Evolutionary conservation across 2,888 invertebrate genomes (phyloP).

Genomic region (Volucella bombylans): DNA sequence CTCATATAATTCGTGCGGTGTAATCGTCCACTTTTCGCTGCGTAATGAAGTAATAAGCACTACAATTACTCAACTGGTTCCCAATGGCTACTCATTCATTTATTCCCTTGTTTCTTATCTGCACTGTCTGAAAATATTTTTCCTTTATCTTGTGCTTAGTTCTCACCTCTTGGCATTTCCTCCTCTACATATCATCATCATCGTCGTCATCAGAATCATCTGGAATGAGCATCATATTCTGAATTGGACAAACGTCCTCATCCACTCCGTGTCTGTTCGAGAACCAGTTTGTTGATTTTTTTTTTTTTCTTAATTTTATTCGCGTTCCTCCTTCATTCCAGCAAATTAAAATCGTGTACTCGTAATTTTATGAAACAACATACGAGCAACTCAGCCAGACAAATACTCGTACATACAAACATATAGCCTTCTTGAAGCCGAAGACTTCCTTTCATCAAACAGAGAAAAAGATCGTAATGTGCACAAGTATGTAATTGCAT

Average conservation of each 20-base stretch:
- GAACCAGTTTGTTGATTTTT: constrained; percentile 27
- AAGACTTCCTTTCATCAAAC: not conserved
- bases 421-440: not conserved
- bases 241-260: not conserved
- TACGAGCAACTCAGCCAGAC: not conserved
- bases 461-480: not conserved
- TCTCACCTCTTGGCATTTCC: constrained; percentile 55
- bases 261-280: not conserved
- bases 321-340: constrained; percentile 35
- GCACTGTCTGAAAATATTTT: constrained; percentile 7
- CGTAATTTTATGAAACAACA: constrained; percentile 46
- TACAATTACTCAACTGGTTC: constrained; percentile 63
- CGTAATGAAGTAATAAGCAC: constrained; percentile 67
- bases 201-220: constrained; percentile 39
- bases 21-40: constrained; percentile 51
- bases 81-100: constrained; percentile 23
- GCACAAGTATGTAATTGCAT: not conserved
- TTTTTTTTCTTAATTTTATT: not conserved
- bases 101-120: constrained; percentile 24
- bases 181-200: constrained; percentile 35
- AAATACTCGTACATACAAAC: not conserved
- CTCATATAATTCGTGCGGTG: constrained; percentile 33
- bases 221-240: constrained; percentile 21
- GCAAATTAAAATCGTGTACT: constrained; percentile 55
- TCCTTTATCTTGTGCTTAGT: constrained; percentile 28